Evolutionary conservation across 2,797 vertebrate species (phyloP), one percentile per base, ranked within the genome.

Genomic region (Potorous gilbertii): DNA sequence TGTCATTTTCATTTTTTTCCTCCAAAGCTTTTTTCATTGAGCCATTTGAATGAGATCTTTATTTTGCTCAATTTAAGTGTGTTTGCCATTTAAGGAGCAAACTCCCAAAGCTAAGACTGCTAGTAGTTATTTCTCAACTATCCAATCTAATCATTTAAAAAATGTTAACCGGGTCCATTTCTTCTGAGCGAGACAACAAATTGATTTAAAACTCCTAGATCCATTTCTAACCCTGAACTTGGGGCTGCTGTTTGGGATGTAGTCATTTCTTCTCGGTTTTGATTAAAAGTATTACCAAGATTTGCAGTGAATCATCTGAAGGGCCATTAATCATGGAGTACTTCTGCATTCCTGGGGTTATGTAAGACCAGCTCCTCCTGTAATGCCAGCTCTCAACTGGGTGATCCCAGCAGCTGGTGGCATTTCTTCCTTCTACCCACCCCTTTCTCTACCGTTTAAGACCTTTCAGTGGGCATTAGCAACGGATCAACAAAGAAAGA

Each of bases 51-150:
- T 56, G 91, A 94, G 92, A 94, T 93, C 91, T 95, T 56, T 92
- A 57, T 90, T 92, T 87, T 91, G 96, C 96, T 74, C 81, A 90
- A 91, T 93, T 95, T 91, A 92, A 93, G 91, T 81, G 62, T 31
- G 55, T 0, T 55, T 18, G 55, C 90, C 31, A 56, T 92, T 91
- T 94, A 55, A 87, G 54, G 90, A 96, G 87, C 91, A 50, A 89
- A 34, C 18, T 54, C 95, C 55, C 62, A 40, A 55, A 55, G 54
- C 87, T 40, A 55, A 74, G 8, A 21, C 87, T 92, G 55, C 29
- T 93, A 87, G 74, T 55, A 0, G 24, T 5, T 89, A 0, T 56
- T 57, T 56, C 0, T 90, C 90, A 91, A 56, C 90, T 40, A 92
- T 13, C 90, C 2, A 74, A 40, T 89, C 55, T 92, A 40, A 91